Conservation (phyloP, 2,113 vertebrate species). For the Acanthochromis polyacanthus region DNA sequence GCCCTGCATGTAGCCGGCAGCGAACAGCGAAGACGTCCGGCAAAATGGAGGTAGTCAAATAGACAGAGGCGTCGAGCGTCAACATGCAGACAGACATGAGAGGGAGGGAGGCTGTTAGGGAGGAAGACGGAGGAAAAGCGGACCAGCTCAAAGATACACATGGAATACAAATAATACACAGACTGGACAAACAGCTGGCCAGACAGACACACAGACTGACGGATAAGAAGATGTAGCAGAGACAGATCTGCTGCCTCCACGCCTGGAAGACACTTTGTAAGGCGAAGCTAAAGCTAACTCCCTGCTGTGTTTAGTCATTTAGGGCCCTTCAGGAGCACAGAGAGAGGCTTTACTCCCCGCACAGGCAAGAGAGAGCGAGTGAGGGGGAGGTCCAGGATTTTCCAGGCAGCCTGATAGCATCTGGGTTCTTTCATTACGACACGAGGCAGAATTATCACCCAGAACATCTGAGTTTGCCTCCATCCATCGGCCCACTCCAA, state of each 20-base stretch:
- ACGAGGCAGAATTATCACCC: slow-evolving; percentile 66
- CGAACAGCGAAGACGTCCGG: slow-evolving; percentile 25
- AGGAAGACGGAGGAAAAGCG: slow-evolving; percentile 35
- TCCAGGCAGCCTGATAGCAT: slow-evolving; percentile 62
- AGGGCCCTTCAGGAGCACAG: slow-evolving; percentile 50
- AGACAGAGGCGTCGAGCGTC: slow-evolving; percentile 39
- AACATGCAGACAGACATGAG: slow-evolving; percentile 22
- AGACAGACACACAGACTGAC: slow-evolving; percentile 22
- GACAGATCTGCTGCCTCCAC: slow-evolving; percentile 36
- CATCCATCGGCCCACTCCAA: slow-evolving; percentile 53
- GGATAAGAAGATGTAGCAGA: slow-evolving; percentile 25
- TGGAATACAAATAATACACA: slow-evolving; percentile 55
- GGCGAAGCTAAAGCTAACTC: slow-evolving; percentile 59
- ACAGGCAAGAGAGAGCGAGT: neutral
- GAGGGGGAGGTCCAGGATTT: slow-evolving; percentile 30
- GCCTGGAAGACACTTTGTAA: slow-evolving; percentile 57
- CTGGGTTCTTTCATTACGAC: slow-evolving; percentile 62
- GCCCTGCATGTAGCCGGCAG: slow-evolving; percentile 8
- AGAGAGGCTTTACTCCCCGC: slow-evolving; percentile 37
- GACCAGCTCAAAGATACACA: slow-evolving; percentile 31
- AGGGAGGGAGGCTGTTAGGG: slow-evolving; percentile 32
- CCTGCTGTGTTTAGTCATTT: slow-evolving; percentile 40
- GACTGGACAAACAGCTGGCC: slow-evolving; percentile 56
- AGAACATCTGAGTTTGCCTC: slow-evolving; percentile 70
- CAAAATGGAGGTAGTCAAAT: slow-evolving; percentile 63